Conservation (phyloP, 23 tunicate genomes). For the Oikopleura albicans region DNA sequence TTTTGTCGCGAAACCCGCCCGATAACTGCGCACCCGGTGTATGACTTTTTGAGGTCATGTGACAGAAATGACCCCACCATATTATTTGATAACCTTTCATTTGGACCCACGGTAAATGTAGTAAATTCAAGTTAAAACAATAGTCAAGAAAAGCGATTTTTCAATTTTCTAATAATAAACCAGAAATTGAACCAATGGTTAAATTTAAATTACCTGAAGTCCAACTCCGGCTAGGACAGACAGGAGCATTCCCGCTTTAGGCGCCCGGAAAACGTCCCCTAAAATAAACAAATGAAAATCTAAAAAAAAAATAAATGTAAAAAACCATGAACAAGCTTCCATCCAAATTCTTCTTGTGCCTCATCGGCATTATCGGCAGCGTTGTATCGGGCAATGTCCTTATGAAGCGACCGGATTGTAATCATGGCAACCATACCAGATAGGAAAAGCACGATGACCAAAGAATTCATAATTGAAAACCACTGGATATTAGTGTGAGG, state of each 20-base stretch:
- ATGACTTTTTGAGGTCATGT: too few species aligned
- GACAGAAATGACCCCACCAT: too few species aligned
- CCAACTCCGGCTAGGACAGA: constrained; percentile 78
- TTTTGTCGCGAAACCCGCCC: too few species aligned
- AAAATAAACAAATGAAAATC: not conserved
- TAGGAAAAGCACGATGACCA: constrained; percentile 76
- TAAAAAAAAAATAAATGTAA: not conserved
- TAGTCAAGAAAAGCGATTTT: too few species aligned
- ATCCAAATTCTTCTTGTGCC: constrained; percentile 90
- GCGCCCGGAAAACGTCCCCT: constrained; percentile 62
- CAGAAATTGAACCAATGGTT: too few species aligned
- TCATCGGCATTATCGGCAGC: constrained; percentile 70
- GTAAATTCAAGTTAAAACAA: too few species aligned
- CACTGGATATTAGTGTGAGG: constrained; percentile 88
- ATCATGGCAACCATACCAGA: constrained; percentile 99
- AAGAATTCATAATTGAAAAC: constrained; percentile 97
- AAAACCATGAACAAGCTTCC: constrained; percentile 51
- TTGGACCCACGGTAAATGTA: too few species aligned
- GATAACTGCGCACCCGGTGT: too few species aligned
- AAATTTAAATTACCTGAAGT: constrained; percentile 64
- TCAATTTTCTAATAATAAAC: too few species aligned
- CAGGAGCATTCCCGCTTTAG: constrained; percentile 45
- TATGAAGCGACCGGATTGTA: constrained; percentile 52
- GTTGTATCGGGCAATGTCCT: constrained; percentile 84
- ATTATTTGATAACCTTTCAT: too few species aligned